Base-by-base conservation (phyloP, 2,888 invertebrate genomes). In the Macaria liturata region DNA sequence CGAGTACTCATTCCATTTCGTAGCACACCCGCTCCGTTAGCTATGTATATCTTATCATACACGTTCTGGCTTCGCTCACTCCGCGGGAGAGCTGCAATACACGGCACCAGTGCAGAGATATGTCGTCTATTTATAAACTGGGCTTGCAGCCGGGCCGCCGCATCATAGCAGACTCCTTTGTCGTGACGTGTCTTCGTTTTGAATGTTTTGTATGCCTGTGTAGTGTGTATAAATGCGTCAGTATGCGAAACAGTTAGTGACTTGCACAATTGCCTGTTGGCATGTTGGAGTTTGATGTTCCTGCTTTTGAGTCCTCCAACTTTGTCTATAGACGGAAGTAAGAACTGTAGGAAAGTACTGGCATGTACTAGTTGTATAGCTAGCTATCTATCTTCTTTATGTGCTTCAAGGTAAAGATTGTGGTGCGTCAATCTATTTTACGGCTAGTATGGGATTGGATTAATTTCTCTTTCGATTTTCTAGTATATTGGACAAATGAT, bases 61-160 rank as follows among this genome's bases (percentile, higher is more conserved):
- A 9, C 79, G 79, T 70, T 76, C 82, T 85, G 83, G 81, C 78
- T 74, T 78, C 75, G 75, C 77, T 83, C 85, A 81, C 84, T 83
- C 81, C 72, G 83, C 78, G 87, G 90, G 91, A 89, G 90, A 89
- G 87, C 83, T 20, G 20, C 77, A 72, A 74, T 70, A 71, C 20
- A 72, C 78, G 63, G 71, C 65, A 81, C 78, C 80, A 81, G 81
- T 80, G 80, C 83, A 81, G 82, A 88, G 86, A 89, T 85, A 86
- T 82, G 85, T 81, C 81, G 77, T 84, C 88, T 91, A 91, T 91
- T 89, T 88, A 87, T 91, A 91, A 78, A 70, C 80, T 74, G 78
- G 81, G 80, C 83, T 74, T 86, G 83, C 83, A 84, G 78, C 81
- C 80, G 76, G 68, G 77, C 80, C 79, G 75, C 75, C 80, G 81